Evolutionary conservation across 2,113 vertebrate genomes (phyloP), one percentile per base, ranked within the genome.

Genomic region (Pomatostomus ruficeps): DNA sequence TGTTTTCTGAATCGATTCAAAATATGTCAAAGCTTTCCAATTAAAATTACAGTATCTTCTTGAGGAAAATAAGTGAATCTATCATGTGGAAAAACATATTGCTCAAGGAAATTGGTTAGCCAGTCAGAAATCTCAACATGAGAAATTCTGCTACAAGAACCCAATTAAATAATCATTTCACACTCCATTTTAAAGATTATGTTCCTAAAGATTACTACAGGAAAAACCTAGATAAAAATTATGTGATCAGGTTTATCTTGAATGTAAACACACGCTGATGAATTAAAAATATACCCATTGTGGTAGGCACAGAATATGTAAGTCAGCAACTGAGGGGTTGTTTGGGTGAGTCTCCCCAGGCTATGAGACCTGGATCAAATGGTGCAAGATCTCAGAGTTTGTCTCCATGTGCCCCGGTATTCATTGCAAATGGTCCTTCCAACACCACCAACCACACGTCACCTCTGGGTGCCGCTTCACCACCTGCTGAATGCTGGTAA

Each of bases 41-140:
- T 96, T 96, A 96, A 95, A 95, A 89, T 87, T 74, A 87, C 42
- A 82, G 83, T 93, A 91, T 89, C 74, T 95, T 83, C 84, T 62
- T n/a, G 22, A 84, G 71, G 61, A 95, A 92, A 92, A 80, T 88
- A 91, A 92, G 57, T 29, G 76, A 85, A 72, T 91, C 87, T 62
- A 70, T 85, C 85, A 96, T 91, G 88, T 90, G 92, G 91, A 95
- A 94, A 94, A 94, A 63, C 71, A 67, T 71, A 80, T 6, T 81
- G 86, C 75, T 89, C 61, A 91, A 85, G 85, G 57, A 93, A 95
- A 97, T 91, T 89, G 57, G 83, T 83, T 85, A 91, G 85, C 78
- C 89, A 94, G 88, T 89, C 63, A 76, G 43, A 92, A 96, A 77
- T 55, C 68, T 91, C 74, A 91, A 86, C 29, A 87, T 48, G 28